Conservation (phyloP, 2,113 vertebrate species). For the Catharus minimus region DNA sequence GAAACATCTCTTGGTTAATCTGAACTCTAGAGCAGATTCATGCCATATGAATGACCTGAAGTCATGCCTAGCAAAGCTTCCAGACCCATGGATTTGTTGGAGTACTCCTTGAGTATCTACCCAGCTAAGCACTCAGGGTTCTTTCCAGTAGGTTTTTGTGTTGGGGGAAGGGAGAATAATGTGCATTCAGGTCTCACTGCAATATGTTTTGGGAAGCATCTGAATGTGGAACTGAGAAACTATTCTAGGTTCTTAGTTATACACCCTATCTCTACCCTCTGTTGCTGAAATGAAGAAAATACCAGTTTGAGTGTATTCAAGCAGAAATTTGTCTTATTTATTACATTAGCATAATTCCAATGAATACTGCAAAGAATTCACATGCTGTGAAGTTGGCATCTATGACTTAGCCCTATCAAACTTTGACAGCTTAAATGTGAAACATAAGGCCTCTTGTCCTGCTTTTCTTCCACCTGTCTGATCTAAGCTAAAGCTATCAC, state of each 20-base stretch:
- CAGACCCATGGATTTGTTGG: neutral
- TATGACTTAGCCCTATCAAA: neutral
- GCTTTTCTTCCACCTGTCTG: neutral
- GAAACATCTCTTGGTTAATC: neutral
- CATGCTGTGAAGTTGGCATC: neutral
- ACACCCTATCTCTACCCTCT: neutral
- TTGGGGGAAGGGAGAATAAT: neutral
- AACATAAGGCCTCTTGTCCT: neutral
- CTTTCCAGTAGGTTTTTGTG: neutral
- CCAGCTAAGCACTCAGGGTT: neutral
- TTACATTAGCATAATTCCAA: neutral
- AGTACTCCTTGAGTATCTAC: neutral
- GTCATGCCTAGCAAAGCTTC: neutral
- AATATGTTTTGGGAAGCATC: neutral
- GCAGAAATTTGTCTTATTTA: neutral
- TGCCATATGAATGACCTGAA: rapidly evolving
- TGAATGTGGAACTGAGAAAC: neutral
- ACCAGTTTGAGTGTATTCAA: neutral
- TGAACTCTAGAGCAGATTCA: neutral
- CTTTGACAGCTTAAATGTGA: neutral
- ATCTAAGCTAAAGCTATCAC: neutral
- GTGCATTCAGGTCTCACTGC: neutral
- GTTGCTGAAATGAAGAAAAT: neutral
- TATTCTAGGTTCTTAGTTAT: neutral
- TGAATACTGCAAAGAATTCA: neutral